Conservation (phyloP, 2,888 invertebrate species). For the Amphipoea lucens region DNA sequence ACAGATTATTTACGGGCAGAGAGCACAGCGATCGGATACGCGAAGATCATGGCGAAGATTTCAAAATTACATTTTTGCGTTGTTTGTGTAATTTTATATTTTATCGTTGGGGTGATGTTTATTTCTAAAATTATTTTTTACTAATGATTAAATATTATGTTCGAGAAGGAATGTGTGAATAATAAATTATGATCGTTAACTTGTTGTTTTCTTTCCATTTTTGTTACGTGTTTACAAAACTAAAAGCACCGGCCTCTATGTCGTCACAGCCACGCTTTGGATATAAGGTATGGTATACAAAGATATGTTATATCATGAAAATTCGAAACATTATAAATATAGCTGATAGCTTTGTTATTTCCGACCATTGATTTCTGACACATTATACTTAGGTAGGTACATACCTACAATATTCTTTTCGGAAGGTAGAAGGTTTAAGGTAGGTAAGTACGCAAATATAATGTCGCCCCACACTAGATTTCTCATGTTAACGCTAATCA, state of each 20-base stretch:
- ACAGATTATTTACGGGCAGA: constrained; percentile 37
- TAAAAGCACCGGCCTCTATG: not conserved
- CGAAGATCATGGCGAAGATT: not conserved
- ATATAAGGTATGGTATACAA: not conserved
- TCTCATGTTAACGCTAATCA: not conserved
- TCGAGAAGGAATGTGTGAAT: constrained; percentile 7
- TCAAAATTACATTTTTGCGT: not conserved
- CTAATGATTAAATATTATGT: not conserved
- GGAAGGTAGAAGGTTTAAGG: not conserved
- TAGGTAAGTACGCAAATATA: not conserved
- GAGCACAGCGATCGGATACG: constrained; percentile 25
- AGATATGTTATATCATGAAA: not conserved
- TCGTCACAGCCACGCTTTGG: constrained; percentile 23
- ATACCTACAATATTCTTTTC: not conserved
- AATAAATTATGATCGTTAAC: constrained; percentile 20
- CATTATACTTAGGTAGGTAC: not conserved
- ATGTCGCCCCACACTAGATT: not conserved
- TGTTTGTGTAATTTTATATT: not conserved
- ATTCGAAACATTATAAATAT: not conserved
- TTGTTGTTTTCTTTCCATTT: constrained; percentile 13
- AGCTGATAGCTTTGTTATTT: not conserved
- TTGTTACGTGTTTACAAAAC: not conserved
- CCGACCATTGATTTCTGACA: not conserved
- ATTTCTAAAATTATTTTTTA: not conserved
- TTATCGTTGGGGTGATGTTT: not conserved